A percentile compares a stretch with the other conserved stretches of the same genome.
Conservation (phyloP, 2,888 invertebrate genomes). For the Amblyteles armatorius region DNA sequence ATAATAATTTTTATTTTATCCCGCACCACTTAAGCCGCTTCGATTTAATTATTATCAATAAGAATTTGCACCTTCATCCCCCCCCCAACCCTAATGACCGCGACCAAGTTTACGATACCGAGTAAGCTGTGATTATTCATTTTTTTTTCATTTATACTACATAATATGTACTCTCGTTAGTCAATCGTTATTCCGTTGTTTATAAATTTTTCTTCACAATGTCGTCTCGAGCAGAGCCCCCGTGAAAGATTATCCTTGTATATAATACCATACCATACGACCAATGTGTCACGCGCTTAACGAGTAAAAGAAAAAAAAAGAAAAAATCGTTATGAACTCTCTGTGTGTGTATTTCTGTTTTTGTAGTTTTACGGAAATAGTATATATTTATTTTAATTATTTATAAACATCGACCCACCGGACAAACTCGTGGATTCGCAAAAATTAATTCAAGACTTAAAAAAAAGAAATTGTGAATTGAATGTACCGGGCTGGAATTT, state of each 20-base stretch:
- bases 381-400: not conserved
- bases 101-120: constrained; percentile 66
- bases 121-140: constrained; percentile 77
- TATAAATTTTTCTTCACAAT: constrained; percentile 67
- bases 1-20: constrained; percentile 48
- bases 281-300: constrained; percentile 74
- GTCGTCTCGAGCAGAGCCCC: constrained; percentile 68
- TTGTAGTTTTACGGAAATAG: not conserved
- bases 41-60: constrained; percentile 19
- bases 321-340: constrained; percentile 70
- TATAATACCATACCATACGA: constrained; percentile 69
- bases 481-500: too few species aligned
- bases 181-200: constrained; percentile 64
- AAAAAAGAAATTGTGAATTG: too few species aligned
- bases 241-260: constrained; percentile 75
- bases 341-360: constrained; percentile 20
- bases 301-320: constrained; percentile 71
- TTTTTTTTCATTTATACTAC: constrained; percentile 71
- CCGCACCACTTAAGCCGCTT: constrained; percentile 7
- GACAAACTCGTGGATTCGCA: not conserved
- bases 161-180: constrained; percentile 61
- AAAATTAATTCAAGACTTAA: constrained; percentile 24
- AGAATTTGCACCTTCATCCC: constrained; percentile 34
- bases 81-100: not conserved
- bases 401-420: not conserved